Percentiles rank a stretch among this genome's conserved stretches.
phyloP scores from a whole-genome alignment of 2,888 invertebrate genomes.

The Chelonus formosanus region DNA sequence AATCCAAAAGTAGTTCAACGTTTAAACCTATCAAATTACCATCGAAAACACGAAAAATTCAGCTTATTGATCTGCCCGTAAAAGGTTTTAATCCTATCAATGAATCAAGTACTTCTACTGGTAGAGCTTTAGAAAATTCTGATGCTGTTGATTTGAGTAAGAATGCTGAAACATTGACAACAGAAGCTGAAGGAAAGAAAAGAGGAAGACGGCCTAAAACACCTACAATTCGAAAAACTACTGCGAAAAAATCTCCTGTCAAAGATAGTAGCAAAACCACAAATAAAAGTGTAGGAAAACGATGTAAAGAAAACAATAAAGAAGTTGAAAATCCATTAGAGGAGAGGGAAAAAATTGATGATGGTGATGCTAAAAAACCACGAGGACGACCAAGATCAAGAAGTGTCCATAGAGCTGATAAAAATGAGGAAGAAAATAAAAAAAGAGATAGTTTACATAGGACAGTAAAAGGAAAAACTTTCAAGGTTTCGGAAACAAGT shows the following conservation, averaged over 20 bases:
- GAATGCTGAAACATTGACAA: neutral
- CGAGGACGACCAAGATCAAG: too few relatives aligned
- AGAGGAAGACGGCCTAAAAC: conserved; percentile 8
- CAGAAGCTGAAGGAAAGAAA: neutral
- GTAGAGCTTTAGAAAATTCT: too few relatives aligned
- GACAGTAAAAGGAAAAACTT: neutral
- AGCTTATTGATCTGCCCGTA: conserved; percentile 39
- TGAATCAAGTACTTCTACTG: too few relatives aligned
- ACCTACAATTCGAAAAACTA: neutral
- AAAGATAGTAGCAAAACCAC: too few relatives aligned
- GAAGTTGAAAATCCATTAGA: too few relatives aligned
- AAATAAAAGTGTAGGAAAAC: too few relatives aligned
- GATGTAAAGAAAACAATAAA: too few relatives aligned
- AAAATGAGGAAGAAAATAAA: conserved; percentile 4
- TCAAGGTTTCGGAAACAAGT: neutral
- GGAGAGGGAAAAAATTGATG: neutral
- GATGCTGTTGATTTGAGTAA: too few relatives aligned
- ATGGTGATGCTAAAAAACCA: too few relatives aligned
- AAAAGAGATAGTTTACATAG: conserved; percentile 7
- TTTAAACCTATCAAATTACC: conserved; percentile 56
- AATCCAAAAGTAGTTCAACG: conserved; percentile 25
- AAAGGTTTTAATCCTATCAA: conserved; percentile 40
- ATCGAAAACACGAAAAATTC: conserved; percentile 45
- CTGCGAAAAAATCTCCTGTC: conserved; percentile 1
- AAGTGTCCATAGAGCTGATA: too few relatives aligned